Percentiles rank a stretch among this genome's conserved stretches.
Evolutionary conservation across 1,140 invertebrate species (phyloP).

Genomic region (Aphaenogaster rudis): DNA sequence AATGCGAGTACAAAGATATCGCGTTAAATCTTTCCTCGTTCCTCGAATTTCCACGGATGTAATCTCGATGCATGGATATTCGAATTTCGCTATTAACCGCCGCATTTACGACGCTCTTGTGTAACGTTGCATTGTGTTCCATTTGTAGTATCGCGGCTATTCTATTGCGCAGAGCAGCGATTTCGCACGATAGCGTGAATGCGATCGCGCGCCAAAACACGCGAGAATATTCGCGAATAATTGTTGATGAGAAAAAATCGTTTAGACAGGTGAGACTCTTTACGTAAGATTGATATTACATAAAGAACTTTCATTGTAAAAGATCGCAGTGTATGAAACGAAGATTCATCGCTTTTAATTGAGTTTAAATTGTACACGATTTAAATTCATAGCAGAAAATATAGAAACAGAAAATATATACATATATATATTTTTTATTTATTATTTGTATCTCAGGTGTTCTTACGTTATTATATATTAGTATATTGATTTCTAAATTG

Average conservation of each 20-base stretch:
- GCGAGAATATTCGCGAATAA: slow-evolving; percentile 28
- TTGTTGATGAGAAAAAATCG: slow-evolving; percentile 39
- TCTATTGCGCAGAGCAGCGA: slow-evolving; percentile 4
- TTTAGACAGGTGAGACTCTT: slow-evolving; percentile 23
- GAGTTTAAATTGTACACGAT: not conserved
- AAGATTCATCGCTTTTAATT: not conserved
- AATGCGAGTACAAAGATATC: not conserved
- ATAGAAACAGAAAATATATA: not conserved
- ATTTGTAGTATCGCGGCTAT: not conserved
- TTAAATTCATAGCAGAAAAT: not conserved
- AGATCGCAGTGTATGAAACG: not conserved
- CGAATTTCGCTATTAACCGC: slow-evolving; percentile 35
- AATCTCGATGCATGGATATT: slow-evolving; percentile 36
- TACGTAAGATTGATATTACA: slow-evolving; percentile 19
- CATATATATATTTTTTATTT: not conserved
- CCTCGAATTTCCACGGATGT: not conserved
- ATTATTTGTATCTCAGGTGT: not conserved
- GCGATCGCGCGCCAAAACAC: slow-evolving; percentile 38
- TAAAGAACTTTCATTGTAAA: slow-evolving; percentile 37
- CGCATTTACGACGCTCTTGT: slow-evolving; percentile 19
- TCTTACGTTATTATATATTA: not conserved
- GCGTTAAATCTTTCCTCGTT: not conserved
- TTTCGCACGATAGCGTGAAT: slow-evolving; percentile 14
- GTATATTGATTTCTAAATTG: not conserved
- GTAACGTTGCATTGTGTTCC: slow-evolving; percentile 34